Evolutionary conservation across 2,113 vertebrate genomes (phyloP), one percentile per base, ranked within the genome.

Genomic region (Oxygymnocypris stewartii): DNA sequence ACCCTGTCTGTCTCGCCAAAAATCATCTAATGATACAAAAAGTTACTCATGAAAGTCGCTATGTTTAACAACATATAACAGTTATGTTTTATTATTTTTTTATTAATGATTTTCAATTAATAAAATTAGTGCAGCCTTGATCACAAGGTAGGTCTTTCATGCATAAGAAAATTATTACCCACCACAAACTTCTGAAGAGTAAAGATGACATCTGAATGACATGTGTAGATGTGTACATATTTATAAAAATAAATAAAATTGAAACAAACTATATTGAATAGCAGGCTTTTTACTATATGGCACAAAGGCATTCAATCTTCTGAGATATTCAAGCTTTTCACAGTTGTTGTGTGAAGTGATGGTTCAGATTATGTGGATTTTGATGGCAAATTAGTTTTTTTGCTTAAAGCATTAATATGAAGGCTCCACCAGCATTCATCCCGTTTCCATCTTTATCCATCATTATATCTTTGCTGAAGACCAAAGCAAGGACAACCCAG

Each of bases 401-500:
- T 83, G 57, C 16, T 63, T 67, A 76, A 37, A 42, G 23, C 20
- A 71, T 8, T 73, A 47, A 47, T 35, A 47, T 10, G 1, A 25
- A 25, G 28, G 10, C 5, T 69, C 69, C 23, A 37, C 69, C 49
- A 59, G 69, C 31, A 25, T 57, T 74, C 31, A 69, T 82, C 65
- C 35, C 6, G 18, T 76, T 42, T 47, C 20, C 28, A n/a, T 37
- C 44, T 59, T 37, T 49, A 47, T 49, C 49, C 42, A 74, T 81
- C 61, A 79, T 90, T 92, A 85, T 88, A 84, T 81, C 49, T 31
- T 42, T 40, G 23, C 57, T 47, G 85, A 74, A 86, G 67, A 54
- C 65, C 81, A 84, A 79, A 79, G 83, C 91, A 92, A 94, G 93
- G 92, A 93, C 93, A 90, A 69, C 51, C 89, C 86, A 91, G 73